A percentile compares a stretch with the other conserved stretches of the same genome.
These are phyloP conservation scores for Tadarida brasiliensis DNA, from an alignment of 2,797 vertebrate species.

Conservation along the genomic window DNA sequence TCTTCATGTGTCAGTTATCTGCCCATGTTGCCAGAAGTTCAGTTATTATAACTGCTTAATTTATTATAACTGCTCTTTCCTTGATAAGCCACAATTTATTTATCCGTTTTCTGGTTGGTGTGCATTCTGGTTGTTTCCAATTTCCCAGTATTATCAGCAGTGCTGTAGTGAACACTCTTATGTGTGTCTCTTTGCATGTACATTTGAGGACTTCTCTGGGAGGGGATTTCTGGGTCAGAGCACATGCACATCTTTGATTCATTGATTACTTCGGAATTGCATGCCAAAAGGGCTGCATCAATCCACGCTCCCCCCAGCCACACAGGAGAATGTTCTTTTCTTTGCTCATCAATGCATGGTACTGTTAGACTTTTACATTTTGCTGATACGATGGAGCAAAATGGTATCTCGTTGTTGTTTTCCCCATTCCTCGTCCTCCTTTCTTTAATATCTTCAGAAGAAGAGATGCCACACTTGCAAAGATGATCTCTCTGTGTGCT, in stretches of 20 bases:
- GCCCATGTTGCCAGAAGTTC: background rate
- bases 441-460: constrained; percentile 6
- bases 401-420: constrained; percentile 2
- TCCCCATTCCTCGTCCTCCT: background rate
- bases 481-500: background rate
- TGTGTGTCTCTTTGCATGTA: background rate
- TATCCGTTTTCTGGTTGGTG: constrained; percentile 25
- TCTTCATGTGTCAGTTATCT: background rate
- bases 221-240: constrained; percentile 44
- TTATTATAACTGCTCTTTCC: background rate
- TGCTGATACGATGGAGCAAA: background rate
- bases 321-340: background rate
- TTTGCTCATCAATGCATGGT: background rate
- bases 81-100: constrained; percentile 7
- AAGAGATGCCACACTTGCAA: background rate
- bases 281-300: background rate
- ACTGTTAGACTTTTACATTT: background rate
- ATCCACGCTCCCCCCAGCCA: background rate
- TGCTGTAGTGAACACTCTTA: background rate
- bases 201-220: constrained; percentile 6
- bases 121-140: constrained; percentile 18
- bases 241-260: background rate
- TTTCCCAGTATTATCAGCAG: constrained; percentile 1
- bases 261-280: constrained; percentile 44
- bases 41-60: constrained; percentile 1